Base-by-base conservation (phyloP, 2,797 vertebrate species). In the Xyrichtys novacula region DNA sequence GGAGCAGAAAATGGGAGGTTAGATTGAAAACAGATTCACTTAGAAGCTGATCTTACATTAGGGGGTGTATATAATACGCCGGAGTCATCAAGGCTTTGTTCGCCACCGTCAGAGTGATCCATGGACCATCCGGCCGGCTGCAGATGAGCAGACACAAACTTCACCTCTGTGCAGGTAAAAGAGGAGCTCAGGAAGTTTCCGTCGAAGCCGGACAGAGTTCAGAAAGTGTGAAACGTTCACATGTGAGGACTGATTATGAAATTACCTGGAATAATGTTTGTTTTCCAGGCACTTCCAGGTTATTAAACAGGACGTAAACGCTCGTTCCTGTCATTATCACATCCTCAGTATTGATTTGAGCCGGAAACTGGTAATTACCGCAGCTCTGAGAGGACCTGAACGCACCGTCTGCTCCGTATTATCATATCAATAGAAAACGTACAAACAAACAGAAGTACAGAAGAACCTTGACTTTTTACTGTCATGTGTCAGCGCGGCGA, bases 1-100 rank as follows among this genome's bases (percentile, higher is more conserved):
- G 23, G 60, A n/a, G 44, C 39, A 65, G 73, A 65, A 79, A 77
- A 82, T 81, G 87, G 74, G 47, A 74, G 78, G 28, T 49, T 34
- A 82, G 84, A 89, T 86, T 87, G 86, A 74, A 88, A 89, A 82
- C 69, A 76, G 76, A 81, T 82, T 74, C 54, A 1, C 53, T 74
- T 58, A 64, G 55, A 64, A 78, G 75, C 73, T 57, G 63, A 67
- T 84, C 62, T 56, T 10, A 73, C 76, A 80, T 85, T 77, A 86
- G 66, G 16, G 69, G 65, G 48, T 43, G 76, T 39, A 22, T 34
- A 48, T 62, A 54, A 83, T 52, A 34, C 40, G 22, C 48, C 11
- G 20, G 20, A 80, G 76, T 74, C 78, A 76, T 82, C 71, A 66
- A 53, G 71, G 68, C 65, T 65, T 72, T 22, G 70, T 65, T 80